Evolutionary conservation across 2,113 vertebrate genomes (phyloP), one percentile per base, ranked within the genome.

Genomic region (Leucopsar rothschildi): DNA sequence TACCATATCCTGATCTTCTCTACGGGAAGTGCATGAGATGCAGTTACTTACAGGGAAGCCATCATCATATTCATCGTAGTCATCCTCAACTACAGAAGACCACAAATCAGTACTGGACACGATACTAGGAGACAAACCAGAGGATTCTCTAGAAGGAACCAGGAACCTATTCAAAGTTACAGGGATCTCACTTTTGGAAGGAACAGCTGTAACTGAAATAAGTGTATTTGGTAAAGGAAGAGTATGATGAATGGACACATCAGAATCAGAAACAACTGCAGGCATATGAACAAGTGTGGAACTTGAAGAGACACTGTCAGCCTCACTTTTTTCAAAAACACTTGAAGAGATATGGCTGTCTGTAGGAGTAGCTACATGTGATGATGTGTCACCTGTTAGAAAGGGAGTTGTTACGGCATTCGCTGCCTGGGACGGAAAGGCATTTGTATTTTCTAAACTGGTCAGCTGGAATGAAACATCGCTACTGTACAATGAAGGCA

Each of bases 11-110:
- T 97, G 97, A 76, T 97, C 96, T 95, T 98, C 98, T 87, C 97
- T 97, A 97, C 97, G 97, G 76, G 98, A 93, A 73, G 96, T 97
- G 39, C 98, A 99, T 33, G 98, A 98, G 25, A 99, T 99, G 89
- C 98, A 98, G 90, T 98, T 98, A 93, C 91, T 95, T 91, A 97
- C 77, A 66, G 97, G 87, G 64, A 98, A 97, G 61, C 92, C 97
- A 90, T 98, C 97, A 29, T 97, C 97, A 91, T 97, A 97, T 81
- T 97, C 98, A 91, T 97, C 95, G 44, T 97, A 93, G 84, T 97
- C 96, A 83, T 97, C 97, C 93, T 95, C 97, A 95, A 93, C 97
- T 95, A 97, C 93, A 96, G 69, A 92, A 90, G 95, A 75, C 92
- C 96, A 95, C 55, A 95, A 95, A 93, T 91, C 94, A 3, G 97